These are phyloP conservation scores for Drosophila azteca DNA, from an alignment of 1,140 invertebrate species.

Conservation along the genomic window DNA sequence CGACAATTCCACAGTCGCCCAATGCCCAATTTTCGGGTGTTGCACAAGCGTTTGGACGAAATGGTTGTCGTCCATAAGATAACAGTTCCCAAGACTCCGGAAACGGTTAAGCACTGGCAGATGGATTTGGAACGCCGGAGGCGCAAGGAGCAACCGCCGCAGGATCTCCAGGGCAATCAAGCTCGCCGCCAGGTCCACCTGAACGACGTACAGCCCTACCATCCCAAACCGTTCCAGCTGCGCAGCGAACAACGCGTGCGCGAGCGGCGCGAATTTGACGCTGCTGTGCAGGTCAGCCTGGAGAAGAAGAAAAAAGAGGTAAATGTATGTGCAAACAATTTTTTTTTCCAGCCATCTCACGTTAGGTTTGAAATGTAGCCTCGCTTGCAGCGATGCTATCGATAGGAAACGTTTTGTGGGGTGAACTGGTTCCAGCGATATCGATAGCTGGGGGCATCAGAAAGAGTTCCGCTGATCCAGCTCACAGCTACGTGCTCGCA, in stretches of 20 bases:
- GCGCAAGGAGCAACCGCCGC: constrained; percentile 5
- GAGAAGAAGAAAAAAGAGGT: constrained; percentile 71
- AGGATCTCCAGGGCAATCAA: background rate
- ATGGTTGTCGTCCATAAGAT: constrained; percentile 47
- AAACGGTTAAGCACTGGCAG: constrained; percentile 56
- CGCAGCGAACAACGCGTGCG: constrained; percentile 63
- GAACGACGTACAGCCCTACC: background rate
- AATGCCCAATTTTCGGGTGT: constrained; percentile 66
- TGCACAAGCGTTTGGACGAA: constrained; percentile 52
- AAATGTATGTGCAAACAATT: constrained; percentile 22
- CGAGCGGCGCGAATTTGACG: constrained; percentile 68
- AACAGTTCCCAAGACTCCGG: constrained; percentile 65
- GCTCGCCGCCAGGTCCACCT: background rate
- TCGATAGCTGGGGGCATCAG: too few species aligned
- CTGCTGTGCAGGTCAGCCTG: constrained; percentile 37
- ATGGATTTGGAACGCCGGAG: constrained; percentile 19
- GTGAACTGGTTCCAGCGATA: background rate
- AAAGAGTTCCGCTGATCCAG: too few species aligned
- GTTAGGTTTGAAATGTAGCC: constrained; percentile 14
- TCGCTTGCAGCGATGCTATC: too few species aligned
- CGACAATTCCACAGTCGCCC: constrained; percentile 74
- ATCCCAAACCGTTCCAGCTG: constrained; percentile 58
- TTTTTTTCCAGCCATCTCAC: background rate
- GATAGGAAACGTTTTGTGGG: too few species aligned
- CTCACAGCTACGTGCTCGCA: too few species aligned